Percentiles rank a stretch among this genome's conserved stretches.
Conservation (phyloP, 2,888 invertebrate genomes). For the Chloroclysta siterata region DNA sequence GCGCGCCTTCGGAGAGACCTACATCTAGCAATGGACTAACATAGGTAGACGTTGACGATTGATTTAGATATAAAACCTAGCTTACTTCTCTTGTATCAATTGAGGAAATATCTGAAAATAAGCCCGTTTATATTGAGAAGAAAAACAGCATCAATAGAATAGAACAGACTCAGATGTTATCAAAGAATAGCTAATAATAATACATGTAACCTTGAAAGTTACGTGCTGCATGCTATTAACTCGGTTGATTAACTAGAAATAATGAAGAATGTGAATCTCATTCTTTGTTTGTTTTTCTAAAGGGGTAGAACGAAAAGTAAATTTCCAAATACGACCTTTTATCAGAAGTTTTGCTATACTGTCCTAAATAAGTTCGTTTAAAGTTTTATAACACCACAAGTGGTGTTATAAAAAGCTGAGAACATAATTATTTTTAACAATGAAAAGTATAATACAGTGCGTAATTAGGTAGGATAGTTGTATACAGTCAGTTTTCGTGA, state of each 20-base stretch:
- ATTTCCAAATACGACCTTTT: constrained; percentile 18
- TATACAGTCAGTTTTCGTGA: background rate
- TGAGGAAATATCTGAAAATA: background rate
- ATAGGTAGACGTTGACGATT: no score
- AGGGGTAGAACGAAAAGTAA: background rate
- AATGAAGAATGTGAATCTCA: constrained; percentile 4
- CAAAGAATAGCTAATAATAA: background rate
- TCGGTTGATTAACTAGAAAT: background rate
- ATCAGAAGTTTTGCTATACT: constrained; percentile 15
- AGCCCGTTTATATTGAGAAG: background rate
- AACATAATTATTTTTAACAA: no score
- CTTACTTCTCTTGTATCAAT: background rate
- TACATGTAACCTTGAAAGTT: background rate
- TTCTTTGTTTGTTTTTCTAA: no score
- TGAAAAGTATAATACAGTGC: background rate
- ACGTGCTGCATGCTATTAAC: background rate
- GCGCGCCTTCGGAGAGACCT: no score
- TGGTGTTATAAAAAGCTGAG: no score
- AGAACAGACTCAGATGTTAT: background rate
- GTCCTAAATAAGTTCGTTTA: constrained; percentile 18
- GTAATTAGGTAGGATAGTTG: no score
- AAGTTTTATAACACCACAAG: background rate
- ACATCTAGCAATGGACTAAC: no score
- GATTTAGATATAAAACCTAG: background rate
- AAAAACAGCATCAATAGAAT: background rate